Evolutionary conservation across 2,797 vertebrate species (phyloP).

Genomic region (Phoxinus dragarum): DNA sequence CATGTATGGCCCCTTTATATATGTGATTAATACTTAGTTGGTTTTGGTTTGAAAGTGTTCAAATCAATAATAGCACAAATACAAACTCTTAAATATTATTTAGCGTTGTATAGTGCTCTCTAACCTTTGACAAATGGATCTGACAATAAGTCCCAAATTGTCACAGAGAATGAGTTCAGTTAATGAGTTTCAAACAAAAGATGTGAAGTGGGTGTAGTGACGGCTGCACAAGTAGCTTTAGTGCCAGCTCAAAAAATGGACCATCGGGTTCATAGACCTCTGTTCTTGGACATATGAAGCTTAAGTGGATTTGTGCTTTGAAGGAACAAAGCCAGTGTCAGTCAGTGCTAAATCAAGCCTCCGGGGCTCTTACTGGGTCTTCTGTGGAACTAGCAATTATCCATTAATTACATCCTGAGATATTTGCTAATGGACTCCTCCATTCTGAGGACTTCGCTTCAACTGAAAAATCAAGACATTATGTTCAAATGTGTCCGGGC

Average conservation of each 20-base stretch:
- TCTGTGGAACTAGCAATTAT: conserved; percentile 74
- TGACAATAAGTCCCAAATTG: conserved; percentile 20
- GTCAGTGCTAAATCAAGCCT: conserved; percentile 69
- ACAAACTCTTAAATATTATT: background rate
- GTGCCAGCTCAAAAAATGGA: conserved; percentile 44
- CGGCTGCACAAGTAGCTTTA: conserved; percentile 25
- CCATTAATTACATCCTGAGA: conserved; percentile 74
- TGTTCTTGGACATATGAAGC: conserved; percentile 50
- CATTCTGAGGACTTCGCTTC: conserved; percentile 71
- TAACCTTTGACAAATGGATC: conserved; percentile 11
- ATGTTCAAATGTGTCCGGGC: conserved; percentile 48
- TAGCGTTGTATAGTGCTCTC: background rate
- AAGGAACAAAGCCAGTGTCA: conserved; percentile 67
- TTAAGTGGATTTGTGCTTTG: conserved; percentile 61
- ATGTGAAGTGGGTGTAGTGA: conserved; percentile 29
- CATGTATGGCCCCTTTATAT: background rate
- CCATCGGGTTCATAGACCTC: conserved; percentile 39
- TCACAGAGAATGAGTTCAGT: conserved; percentile 20
- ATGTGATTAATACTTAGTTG: background rate
- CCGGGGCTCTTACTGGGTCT: conserved; percentile 60
- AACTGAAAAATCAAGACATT: conserved; percentile 72
- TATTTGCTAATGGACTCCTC: conserved; percentile 76
- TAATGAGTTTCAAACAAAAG: conserved; percentile 30
- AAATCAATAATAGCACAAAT: background rate
- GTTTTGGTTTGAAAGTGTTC: conserved; percentile 18